phyloP scores from a whole-genome alignment of 2,113 vertebrate species.

The Xenopus tropicalis region UCB_Xtro_10.0 CM004447.2:105561001-105561500 shows the following conservation, averaged over 20 bases:
- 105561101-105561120: conserved; percentile 70
- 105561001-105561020: conserved; percentile 57
- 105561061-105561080: conserved; percentile 63
- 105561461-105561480: conserved; percentile 58
- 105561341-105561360: too few species aligned
- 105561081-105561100: conserved; percentile 70
- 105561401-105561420: conserved; percentile 61
- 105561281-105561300: too few species aligned
- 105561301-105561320: too few species aligned
- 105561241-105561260: too few species aligned
- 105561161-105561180: too few species aligned
- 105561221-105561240: too few species aligned
- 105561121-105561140: conserved; percentile 64
- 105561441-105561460: conserved; percentile 65
- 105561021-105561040: conserved; percentile 73
- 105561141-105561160: conserved; percentile 49
- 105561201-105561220: too few species aligned
- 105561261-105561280: too few species aligned
- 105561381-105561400: conserved; percentile 38
- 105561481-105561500: conserved; percentile 53
- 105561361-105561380: too few species aligned
- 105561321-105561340: too few species aligned
- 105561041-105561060: conserved; percentile 65
- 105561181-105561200: too few species aligned
- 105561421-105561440: conserved; percentile 73